Evolutionary conservation across 2,888 invertebrate genomes (phyloP).

Genomic region (Craniophora ligustri): DNA sequence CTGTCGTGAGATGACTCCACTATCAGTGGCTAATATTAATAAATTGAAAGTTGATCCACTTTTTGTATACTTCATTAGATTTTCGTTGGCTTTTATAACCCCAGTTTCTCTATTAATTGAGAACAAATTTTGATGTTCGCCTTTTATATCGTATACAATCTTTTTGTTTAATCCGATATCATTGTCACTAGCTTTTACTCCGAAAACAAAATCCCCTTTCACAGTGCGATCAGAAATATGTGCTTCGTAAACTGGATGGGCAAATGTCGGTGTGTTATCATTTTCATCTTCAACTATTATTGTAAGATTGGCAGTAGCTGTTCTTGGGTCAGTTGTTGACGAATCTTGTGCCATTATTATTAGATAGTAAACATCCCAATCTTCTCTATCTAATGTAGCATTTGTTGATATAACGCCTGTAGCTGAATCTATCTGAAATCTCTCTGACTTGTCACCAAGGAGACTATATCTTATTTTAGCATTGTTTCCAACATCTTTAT

Average conservation of each 20-base stretch:
- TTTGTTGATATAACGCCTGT: constrained; percentile 94
- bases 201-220: constrained; percentile 96
- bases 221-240: constrained; percentile 94
- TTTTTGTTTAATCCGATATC: constrained; percentile 95
- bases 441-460: constrained; percentile 93
- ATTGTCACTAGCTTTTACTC: constrained; percentile 95
- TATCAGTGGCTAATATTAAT: constrained; percentile 94
- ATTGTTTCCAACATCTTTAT: constrained; percentile 95
- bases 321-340: constrained; percentile 94
- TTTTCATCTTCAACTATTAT: constrained; percentile 94
- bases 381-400: constrained; percentile 93
- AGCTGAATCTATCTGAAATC: constrained; percentile 93
- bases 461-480: constrained; percentile 96
- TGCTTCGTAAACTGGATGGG: constrained; percentile 92
- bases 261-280: constrained; percentile 95
- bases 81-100: constrained; percentile 94
- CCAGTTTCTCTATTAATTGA: constrained; percentile 94
- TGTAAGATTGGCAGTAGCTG: constrained; percentile 94
- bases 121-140: constrained; percentile 93
- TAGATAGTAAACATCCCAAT: constrained; percentile 92
- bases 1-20: constrained; percentile 91
- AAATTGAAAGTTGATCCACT: constrained; percentile 90
- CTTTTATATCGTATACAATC: constrained; percentile 93
- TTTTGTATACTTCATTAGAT: constrained; percentile 88
- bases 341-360: constrained; percentile 96